A percentile compares a stretch with the other conserved stretches of the same genome.
Conservation (phyloP, 2,797 vertebrate genomes). For the Percopsis omiscomaycus region DNA sequence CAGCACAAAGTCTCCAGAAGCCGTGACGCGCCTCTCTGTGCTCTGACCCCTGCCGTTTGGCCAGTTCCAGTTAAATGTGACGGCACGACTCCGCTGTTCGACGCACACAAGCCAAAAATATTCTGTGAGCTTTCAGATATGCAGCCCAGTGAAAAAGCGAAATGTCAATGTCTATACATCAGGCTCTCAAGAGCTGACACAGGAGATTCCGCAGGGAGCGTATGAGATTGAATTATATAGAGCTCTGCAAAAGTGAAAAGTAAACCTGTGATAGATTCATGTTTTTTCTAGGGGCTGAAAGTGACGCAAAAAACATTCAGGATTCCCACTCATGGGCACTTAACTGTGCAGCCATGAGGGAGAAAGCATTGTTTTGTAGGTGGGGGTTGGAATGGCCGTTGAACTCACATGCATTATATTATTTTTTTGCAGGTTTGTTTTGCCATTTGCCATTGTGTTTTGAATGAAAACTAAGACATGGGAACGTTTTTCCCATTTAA, state of each 20-base stretch:
- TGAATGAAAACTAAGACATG: no score
- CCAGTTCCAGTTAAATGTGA: neutral
- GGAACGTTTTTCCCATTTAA: no score
- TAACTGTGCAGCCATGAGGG: no score
- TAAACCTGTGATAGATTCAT: conserved; percentile 30
- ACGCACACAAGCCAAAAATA: neutral
- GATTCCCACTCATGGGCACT: no score
- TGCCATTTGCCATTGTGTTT: no score
- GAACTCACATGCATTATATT: no score
- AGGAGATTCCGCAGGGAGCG: conserved; percentile 30
- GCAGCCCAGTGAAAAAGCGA: neutral
- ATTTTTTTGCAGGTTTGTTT: no score
- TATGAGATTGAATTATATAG: neutral
- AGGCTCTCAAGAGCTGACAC: conserved; percentile 29
- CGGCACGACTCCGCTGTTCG: neutral
- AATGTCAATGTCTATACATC: conserved; percentile 20
- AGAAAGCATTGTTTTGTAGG: no score
- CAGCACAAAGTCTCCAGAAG: no score
- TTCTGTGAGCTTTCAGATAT: conserved; percentile 4
- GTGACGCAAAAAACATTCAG: neutral
- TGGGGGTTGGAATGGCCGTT: no score
- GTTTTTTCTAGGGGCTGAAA: conserved; percentile 41
- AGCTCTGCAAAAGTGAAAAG: conserved; percentile 23
- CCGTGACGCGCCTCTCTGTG: no score
- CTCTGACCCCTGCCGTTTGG: no score